A percentile compares a stretch with the other conserved stretches of the same genome.
Evolutionary conservation across 1,140 invertebrate species (phyloP).

Genomic region (Platorchestia sp.): DNA sequence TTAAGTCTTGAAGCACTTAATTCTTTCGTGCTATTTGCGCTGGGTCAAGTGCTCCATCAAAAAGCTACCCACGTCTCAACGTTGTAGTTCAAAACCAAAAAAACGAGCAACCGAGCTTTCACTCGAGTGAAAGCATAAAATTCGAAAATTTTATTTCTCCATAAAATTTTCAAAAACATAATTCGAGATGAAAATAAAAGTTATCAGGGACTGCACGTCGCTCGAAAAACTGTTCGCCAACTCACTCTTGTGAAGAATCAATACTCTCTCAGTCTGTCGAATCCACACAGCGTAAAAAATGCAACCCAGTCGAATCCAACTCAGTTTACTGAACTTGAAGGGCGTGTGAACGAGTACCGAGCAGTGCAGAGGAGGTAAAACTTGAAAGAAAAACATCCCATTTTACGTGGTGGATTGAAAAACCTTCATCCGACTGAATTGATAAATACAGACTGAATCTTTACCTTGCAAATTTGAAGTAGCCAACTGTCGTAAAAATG

Average conservation of each 20-base stretch:
- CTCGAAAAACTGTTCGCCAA: not conserved
- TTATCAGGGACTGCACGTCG: not conserved
- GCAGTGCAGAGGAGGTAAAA: not conserved
- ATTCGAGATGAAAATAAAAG: not conserved
- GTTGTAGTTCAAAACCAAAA: not conserved
- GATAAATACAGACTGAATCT: not conserved
- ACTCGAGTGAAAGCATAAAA: not conserved
- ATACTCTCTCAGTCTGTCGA: not conserved
- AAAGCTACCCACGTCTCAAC: not conserved
- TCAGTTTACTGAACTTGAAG: not conserved
- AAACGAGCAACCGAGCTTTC: not conserved
- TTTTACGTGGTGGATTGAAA: not conserved
- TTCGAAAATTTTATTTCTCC: not conserved
- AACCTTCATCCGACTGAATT: not conserved
- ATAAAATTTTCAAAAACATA: not conserved
- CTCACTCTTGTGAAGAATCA: not conserved
- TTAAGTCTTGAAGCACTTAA: not conserved
- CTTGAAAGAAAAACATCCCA: not conserved
- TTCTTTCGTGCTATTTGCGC: not conserved
- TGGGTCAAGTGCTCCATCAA: not conserved
- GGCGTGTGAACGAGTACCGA: not conserved
- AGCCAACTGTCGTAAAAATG: not conserved
- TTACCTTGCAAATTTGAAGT: not conserved
- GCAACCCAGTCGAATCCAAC: not conserved
- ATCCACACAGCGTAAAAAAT: not conserved